A percentile compares a stretch with the other conserved stretches of the same genome.
phyloP scores from a whole-genome alignment of 2,888 invertebrate species.

The Clivina fossor region DNA sequence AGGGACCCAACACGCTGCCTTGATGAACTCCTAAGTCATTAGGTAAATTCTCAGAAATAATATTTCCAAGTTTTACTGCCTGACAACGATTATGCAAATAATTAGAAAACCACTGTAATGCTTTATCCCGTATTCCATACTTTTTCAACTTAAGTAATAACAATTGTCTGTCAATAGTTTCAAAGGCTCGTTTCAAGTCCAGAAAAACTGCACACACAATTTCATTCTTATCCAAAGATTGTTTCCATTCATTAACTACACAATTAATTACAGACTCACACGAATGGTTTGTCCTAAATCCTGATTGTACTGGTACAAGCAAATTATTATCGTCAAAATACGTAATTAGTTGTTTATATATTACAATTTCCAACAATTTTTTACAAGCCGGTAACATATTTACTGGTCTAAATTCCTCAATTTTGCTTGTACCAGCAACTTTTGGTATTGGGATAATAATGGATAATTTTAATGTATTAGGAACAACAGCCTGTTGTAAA shows the following conservation, averaged over 20 bases:
- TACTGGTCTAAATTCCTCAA: conserved; percentile 28
- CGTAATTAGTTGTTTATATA: conserved; percentile 27
- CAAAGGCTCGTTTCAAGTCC: too few relatives aligned
- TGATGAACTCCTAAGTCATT: too few relatives aligned
- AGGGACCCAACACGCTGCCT: too few relatives aligned
- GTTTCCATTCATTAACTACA: conserved; percentile 2
- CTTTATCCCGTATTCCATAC: too few relatives aligned
- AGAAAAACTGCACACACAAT: too few relatives aligned
- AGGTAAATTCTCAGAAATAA: too few relatives aligned
- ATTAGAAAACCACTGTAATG: too few relatives aligned
- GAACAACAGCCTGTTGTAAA: background rate
- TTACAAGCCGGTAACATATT: conserved; percentile 35
- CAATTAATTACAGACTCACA: conserved; percentile 6
- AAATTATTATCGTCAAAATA: conserved; percentile 26
- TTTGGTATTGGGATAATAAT: conserved; percentile 29
- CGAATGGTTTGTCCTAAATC: conserved; percentile 4
- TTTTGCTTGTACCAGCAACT: conserved; percentile 21
- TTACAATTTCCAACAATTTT: conserved; percentile 30
- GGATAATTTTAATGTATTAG: background rate
- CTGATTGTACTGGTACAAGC: background rate
- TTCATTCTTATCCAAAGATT: background rate
- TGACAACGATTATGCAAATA: too few relatives aligned
- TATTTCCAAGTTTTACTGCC: too few relatives aligned
- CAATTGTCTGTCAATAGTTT: too few relatives aligned
- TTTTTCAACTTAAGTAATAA: too few relatives aligned